Percentiles rank a stretch among this genome's conserved stretches.
Evolutionary conservation across 2,888 invertebrate species (phyloP).

Genomic region (Tuberolachnus salignus): DNA sequence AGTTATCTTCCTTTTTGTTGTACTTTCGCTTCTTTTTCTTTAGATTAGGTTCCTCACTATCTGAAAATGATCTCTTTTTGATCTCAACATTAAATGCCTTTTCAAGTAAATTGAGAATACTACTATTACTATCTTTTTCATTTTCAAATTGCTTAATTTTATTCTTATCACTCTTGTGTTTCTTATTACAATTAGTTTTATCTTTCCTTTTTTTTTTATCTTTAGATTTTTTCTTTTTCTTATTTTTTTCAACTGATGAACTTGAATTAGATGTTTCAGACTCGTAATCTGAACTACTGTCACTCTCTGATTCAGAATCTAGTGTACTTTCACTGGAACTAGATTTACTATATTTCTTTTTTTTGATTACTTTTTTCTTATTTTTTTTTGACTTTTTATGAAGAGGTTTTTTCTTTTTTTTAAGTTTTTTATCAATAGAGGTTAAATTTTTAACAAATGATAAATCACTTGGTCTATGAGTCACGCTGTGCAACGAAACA

Average conservation of each 20-base stretch:
- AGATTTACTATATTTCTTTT: slow-evolving; percentile 26
- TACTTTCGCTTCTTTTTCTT: slow-evolving; percentile 41
- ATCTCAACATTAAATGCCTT: slow-evolving; percentile 49
- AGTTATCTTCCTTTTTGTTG: slow-evolving; percentile 28
- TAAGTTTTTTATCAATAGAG: not conserved
- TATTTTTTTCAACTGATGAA: slow-evolving; percentile 35
- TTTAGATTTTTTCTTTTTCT: slow-evolving; percentile 17
- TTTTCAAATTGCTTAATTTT: not conserved
- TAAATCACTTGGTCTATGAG: not conserved
- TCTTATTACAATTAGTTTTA: slow-evolving; percentile 24
- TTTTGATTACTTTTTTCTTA: slow-evolving; percentile 41
- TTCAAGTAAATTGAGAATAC: slow-evolving; percentile 41
- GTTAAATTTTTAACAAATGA: slow-evolving; percentile 3
- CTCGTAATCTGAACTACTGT: slow-evolving; percentile 38
- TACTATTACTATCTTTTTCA: slow-evolving; percentile 21
- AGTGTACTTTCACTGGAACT: slow-evolving; percentile 48
- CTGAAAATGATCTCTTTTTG: slow-evolving; percentile 1
- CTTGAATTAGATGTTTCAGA: slow-evolving; percentile 31
- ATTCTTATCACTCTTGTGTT: not conserved
- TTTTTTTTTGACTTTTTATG: slow-evolving; percentile 42
- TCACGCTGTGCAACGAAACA: not conserved
- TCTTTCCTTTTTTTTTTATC: slow-evolving; percentile 29
- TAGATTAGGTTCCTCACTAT: slow-evolving; percentile 20
- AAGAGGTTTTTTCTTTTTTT: slow-evolving; percentile 19
- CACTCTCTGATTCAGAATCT: slow-evolving; percentile 38